Percentiles rank a stretch among this genome's conserved stretches.
Evolutionary conservation across 2,888 invertebrate genomes (phyloP).

Genomic region (Noctua janthe): DNA sequence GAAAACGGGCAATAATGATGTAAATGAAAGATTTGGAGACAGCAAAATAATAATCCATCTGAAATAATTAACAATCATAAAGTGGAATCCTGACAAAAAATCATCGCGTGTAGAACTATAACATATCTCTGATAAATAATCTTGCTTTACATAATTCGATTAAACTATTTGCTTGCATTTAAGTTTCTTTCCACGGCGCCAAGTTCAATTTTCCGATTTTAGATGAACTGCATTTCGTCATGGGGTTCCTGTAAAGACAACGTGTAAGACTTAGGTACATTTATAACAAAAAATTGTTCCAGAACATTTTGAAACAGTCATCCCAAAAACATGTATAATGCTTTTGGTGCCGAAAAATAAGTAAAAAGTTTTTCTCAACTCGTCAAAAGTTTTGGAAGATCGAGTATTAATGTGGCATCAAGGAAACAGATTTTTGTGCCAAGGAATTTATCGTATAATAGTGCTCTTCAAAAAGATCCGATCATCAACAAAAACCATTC

Average conservation of each 20-base stretch:
- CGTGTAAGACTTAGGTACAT: too few species aligned
- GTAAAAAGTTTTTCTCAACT: not conserved
- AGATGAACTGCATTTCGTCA: constrained; percentile 31
- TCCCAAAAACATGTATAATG: not conserved
- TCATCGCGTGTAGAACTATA: not conserved
- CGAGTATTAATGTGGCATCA: not conserved
- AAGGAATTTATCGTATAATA: not conserved
- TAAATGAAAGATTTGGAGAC: not conserved
- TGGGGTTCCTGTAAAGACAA: constrained; percentile 10
- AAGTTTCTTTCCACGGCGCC: constrained; percentile 23
- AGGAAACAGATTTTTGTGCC: not conserved
- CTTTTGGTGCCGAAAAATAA: not conserved
- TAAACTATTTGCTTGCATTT: not conserved
- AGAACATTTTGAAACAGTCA: not conserved
- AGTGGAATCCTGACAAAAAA: not conserved
- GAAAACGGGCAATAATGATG: too few species aligned
- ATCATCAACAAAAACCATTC: not conserved
- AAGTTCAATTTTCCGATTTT: constrained; percentile 31
- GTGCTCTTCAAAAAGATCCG: not conserved
- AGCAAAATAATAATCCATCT: not conserved
- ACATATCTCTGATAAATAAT: not conserved
- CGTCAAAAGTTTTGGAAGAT: not conserved
- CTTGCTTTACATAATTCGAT: not conserved
- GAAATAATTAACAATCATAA: not conserved
- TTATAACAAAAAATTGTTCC: not conserved